phyloP scores from a whole-genome alignment of 2,797 vertebrate genomes.

The Eurystomus glaucurus region DNA sequence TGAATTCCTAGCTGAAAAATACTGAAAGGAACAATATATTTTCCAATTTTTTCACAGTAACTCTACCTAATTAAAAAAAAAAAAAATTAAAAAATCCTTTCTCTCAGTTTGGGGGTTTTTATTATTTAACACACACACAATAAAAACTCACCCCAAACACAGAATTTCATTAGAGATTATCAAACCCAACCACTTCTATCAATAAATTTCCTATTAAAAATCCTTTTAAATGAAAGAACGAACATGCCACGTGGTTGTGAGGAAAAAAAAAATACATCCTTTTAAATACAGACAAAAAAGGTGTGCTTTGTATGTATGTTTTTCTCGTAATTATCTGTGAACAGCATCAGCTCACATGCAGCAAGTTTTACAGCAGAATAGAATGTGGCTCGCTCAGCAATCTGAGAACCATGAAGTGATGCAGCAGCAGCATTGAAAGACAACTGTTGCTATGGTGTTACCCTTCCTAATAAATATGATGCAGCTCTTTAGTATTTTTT shows the following conservation, averaged over 20 bases:
- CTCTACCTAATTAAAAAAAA: neutral
- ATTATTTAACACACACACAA: neutral
- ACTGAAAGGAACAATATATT: neutral
- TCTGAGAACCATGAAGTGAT: neutral
- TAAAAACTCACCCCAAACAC: neutral
- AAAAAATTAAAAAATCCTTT: neutral
- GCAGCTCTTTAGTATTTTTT: neutral
- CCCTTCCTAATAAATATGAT: conserved; percentile 27
- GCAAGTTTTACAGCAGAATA: neutral
- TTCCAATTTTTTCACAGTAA: neutral
- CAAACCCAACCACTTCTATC: neutral
- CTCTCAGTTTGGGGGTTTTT: neutral
- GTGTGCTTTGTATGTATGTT: neutral
- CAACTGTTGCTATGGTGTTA: conserved; percentile 62
- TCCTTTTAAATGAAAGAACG: neutral
- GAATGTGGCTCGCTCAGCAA: neutral
- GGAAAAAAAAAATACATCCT: neutral
- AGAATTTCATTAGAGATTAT: neutral
- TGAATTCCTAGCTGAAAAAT: neutral
- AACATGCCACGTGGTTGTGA: no score
- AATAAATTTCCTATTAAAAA: neutral
- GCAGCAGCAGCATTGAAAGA: neutral
- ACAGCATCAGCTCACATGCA: neutral
- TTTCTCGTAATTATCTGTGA: neutral
- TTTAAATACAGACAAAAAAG: neutral